These are phyloP conservation scores for Rhabdomys dilectus DNA, from an alignment of 2,113 vertebrate species.

Conservation along the genomic window DNA sequence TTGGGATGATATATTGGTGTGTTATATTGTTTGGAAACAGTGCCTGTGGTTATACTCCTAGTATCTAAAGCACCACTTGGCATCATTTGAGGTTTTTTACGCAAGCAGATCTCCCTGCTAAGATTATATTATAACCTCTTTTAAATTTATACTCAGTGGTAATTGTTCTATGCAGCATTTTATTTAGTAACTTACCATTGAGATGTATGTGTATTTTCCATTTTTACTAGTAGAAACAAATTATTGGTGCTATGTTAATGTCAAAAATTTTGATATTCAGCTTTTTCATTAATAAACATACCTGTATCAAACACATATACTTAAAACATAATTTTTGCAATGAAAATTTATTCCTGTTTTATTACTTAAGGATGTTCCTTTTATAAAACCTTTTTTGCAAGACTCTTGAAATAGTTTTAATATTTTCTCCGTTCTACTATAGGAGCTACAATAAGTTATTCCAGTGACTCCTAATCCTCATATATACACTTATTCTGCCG, in stretches of 20 bases:
- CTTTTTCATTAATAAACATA: conserved; percentile 24
- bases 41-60: not conserved
- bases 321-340: conserved; percentile 31
- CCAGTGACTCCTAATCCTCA: not conserved
- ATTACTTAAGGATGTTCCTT: not conserved
- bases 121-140: not conserved
- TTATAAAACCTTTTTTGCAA: conserved; percentile 10
- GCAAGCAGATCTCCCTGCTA: conserved; percentile 6
- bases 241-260: not conserved
- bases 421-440: conserved; percentile 7
- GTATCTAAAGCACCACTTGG: not conserved
- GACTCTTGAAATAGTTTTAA: conserved; percentile 27
- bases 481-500: not conserved
- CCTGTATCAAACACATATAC: not conserved
- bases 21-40: not conserved
- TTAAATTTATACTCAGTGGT: not conserved
- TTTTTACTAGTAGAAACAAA: conserved; percentile 14
- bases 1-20: not conserved
- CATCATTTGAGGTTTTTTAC: not conserved
- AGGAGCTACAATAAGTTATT: not conserved
- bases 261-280: not conserved
- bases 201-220: conserved; percentile 17
- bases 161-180: conserved; percentile 4
- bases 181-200: conserved; percentile 6
- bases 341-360: not conserved